Base-by-base conservation (phyloP, 2,113 vertebrate genomes). In the Zosterops hypoxanthus region DNA sequence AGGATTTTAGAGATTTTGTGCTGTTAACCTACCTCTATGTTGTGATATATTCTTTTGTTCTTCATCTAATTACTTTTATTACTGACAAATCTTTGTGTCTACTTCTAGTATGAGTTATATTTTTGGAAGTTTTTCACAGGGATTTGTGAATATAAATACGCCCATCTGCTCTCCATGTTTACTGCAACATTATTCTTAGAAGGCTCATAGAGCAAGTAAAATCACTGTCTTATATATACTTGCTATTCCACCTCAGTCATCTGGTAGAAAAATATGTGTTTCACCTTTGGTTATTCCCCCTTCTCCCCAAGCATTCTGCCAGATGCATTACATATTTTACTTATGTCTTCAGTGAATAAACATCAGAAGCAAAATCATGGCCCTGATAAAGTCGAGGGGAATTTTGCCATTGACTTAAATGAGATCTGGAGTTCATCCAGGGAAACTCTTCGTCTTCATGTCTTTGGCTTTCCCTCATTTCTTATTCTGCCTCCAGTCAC, bases 381-480 rank as follows among this genome's bases (percentile, higher is more conserved):
- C 36, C 44, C n/a, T 82, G 49, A 65, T n/a, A 47, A 91, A 86
- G 77, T 94, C 65, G 87, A 68, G 69, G 24, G 61, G 47, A 92
- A 71, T 91, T 92, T 94, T 89, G 21, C 90, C n/a, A n/a, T 60
- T 90, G 73, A 79, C 22, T 87, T 94, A 75, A 85, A 78, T 79
- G 36, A 75, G 22, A 56, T 75, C 63, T 91, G 60, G 77, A 83
- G 75, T 92, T 91, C 64, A 86, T 91, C 61, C 56, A 28, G 84
- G 70, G 68, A 84, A 84, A 57, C 53, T 72, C 50, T 89, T 88
- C 94, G 53, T 91, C 77, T 92, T 95, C 75, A 49, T 90, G 77
- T 88, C 75, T 90, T 85, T 80, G 49, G 53, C 59, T 88, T 95
- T 89, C 60, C 47, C 20, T 81, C 53, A 49, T 89, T 96, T 93